These are phyloP conservation scores for Tetramorium alpestre DNA, from an alignment of 1,140 invertebrate species.

Conservation along the genomic window DNA sequence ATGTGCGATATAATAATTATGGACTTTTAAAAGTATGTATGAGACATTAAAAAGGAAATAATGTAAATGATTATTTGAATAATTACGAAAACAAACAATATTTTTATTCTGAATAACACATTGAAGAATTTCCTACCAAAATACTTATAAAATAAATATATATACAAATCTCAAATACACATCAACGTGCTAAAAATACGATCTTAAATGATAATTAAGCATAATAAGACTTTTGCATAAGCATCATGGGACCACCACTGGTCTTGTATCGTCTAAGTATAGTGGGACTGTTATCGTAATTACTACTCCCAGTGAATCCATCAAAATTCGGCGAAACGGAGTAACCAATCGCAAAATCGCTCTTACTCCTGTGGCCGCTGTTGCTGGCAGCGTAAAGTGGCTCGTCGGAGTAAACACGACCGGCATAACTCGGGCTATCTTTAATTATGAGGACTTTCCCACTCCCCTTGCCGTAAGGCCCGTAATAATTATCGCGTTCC, in stretches of 20 bases:
- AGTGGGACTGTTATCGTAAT: slow-evolving; percentile 28
- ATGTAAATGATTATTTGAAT: slow-evolving; percentile 7
- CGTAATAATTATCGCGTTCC: slow-evolving; percentile 60
- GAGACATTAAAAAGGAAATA: not conserved
- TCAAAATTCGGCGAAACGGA: slow-evolving; percentile 17
- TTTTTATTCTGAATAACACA: slow-evolving; percentile 34
- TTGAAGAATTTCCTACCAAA: not conserved
- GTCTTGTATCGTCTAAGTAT: slow-evolving; percentile 56
- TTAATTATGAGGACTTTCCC: slow-evolving; percentile 71
- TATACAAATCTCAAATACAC: slow-evolving; percentile 57
- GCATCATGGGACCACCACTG: slow-evolving; percentile 32
- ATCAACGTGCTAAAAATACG: not conserved
- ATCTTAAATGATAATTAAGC: slow-evolving; percentile 29
- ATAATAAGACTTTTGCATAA: slow-evolving; percentile 38
- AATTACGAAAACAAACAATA: not conserved
- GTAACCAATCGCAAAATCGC: slow-evolving; percentile 27
- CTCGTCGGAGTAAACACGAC: slow-evolving; percentile 54
- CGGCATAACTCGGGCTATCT: slow-evolving; percentile 58
- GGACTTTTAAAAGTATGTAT: not conserved
- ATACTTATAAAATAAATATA: slow-evolving; percentile 67
- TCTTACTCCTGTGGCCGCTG: slow-evolving; percentile 56
- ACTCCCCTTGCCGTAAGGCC: slow-evolving; percentile 61
- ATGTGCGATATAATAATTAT: not conserved
- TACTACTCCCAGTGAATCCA: slow-evolving; percentile 28
- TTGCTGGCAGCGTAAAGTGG: slow-evolving; percentile 13